These are phyloP conservation scores for Drosophila emarginata DNA, from an alignment of 2,888 invertebrate species.

Conservation along the genomic window DNA sequence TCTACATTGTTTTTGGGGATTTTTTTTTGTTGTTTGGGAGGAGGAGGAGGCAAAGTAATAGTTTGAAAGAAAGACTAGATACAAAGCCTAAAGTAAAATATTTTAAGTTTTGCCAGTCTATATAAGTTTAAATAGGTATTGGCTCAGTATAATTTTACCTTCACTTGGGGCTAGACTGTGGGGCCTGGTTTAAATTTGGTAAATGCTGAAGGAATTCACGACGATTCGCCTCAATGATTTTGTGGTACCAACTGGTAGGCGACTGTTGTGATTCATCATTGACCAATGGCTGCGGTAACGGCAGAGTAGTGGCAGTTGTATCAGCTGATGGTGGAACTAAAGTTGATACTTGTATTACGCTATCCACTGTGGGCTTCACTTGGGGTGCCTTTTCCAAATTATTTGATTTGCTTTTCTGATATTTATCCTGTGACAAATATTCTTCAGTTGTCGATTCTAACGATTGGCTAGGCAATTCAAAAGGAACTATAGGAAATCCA, in stretches of 20 bases:
- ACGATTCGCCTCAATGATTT: conserved; percentile 71
- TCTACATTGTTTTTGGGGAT: background rate
- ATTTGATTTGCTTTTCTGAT: conserved; percentile 56
- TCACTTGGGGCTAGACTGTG: background rate
- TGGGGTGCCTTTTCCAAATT: conserved; percentile 63
- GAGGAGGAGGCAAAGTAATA: background rate
- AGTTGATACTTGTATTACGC: background rate
- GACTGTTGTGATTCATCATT: conserved; percentile 23
- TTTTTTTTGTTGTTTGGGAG: background rate
- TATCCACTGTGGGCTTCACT: conserved; percentile 22
- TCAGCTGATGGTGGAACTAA: background rate
- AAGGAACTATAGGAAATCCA: conserved; percentile 76
- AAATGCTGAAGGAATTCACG: conserved; percentile 71
- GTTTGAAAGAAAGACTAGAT: background rate
- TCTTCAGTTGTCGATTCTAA: conserved; percentile 1
- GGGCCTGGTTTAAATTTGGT: conserved; percentile 52
- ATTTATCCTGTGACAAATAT: conserved; percentile 30
- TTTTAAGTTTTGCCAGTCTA: background rate
- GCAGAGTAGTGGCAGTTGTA: conserved; percentile 24
- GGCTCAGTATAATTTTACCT: conserved; percentile 12
- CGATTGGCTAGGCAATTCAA: conserved; percentile 60
- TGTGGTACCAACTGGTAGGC: conserved; percentile 65
- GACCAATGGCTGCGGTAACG: conserved; percentile 55
- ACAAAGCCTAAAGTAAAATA: background rate
- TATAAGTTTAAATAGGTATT: background rate